A percentile compares a stretch with the other conserved stretches of the same genome.
phyloP scores from a whole-genome alignment of 2,797 vertebrate genomes.

The Acipenser oxyrinchus region DNA sequence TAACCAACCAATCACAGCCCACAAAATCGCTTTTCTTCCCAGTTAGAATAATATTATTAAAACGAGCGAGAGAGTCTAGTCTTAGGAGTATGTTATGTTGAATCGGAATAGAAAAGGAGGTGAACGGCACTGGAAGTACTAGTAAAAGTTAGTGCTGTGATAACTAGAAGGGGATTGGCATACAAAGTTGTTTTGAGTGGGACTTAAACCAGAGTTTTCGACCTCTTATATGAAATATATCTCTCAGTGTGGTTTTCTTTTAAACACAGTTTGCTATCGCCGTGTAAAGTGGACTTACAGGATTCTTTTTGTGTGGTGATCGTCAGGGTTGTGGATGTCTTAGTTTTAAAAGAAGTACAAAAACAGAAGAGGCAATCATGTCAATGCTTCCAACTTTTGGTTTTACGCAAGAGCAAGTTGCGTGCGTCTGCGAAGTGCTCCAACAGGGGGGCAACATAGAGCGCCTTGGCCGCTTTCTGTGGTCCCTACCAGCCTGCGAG shows the following conservation, averaged over 20 bases:
- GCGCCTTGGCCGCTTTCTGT: conserved; percentile 69
- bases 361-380: conserved; percentile 45
- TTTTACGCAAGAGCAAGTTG: conserved; percentile 78
- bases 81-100: conserved; percentile 66
- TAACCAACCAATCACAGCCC: conserved; percentile 97
- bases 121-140: conserved; percentile 50
- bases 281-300: conserved; percentile 44
- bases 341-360: conserved; percentile 39
- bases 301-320: not conserved
- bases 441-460: conserved; percentile 76
- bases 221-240: conserved; percentile 37
- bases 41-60: conserved; percentile 99
- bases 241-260: conserved; percentile 28
- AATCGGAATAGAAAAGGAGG: conserved; percentile 60
- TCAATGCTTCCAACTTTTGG: conserved; percentile 74
- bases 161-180: conserved; percentile 49
- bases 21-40: conserved; percentile 91
- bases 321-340: conserved; percentile 39
- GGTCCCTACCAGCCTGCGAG: conserved; percentile 74
- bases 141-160: conserved; percentile 40
- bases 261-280: conserved; percentile 25
- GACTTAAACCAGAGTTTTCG: conserved; percentile 40
- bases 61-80: conserved; percentile 61
- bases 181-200: conserved; percentile 43
- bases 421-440: conserved; percentile 74